These are phyloP conservation scores for Diglossa brunneiventris DNA, from an alignment of 2,113 vertebrate genomes.

Conservation along the genomic window DNA sequence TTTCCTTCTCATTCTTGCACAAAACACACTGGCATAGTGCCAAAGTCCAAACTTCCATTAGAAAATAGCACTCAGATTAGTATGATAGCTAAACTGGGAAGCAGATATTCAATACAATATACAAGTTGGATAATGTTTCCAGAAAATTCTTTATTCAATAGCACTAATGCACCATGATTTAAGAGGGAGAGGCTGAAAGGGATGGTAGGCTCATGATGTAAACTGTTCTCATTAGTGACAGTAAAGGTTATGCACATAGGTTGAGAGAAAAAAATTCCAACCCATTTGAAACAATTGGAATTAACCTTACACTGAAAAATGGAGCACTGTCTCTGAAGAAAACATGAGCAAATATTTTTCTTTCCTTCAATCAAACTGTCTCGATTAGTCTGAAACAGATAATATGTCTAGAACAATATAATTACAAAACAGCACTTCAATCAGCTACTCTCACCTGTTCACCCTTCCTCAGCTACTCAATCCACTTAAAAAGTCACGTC, in stretches of 20 bases:
- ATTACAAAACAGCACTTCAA: conserved; percentile 44
- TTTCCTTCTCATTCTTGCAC: not conserved
- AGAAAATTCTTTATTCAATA: conserved; percentile 9
- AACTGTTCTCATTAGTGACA: not conserved
- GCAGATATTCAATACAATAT: not conserved
- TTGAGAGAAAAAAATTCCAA: not conserved
- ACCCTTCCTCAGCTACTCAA: conserved; percentile 10
- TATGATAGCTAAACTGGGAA: not conserved
- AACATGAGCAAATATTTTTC: not conserved
- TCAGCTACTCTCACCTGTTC: conserved; percentile 26
- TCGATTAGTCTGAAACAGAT: not conserved
- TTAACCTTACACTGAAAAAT: not conserved
- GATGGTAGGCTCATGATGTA: not conserved
- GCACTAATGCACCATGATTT: not conserved
- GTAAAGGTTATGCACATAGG: not conserved
- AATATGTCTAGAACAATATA: not conserved
- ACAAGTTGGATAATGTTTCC: conserved; percentile 16
- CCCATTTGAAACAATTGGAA: not conserved
- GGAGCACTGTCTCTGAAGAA: not conserved
- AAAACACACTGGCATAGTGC: not conserved
- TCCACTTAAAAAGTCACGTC: conserved; percentile 14
- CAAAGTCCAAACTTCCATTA: not conserved
- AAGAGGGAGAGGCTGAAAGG: not conserved
- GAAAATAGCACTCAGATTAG: not conserved
- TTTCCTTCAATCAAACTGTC: not conserved